phyloP scores from a whole-genome alignment of 2,113 vertebrate species.

The Xiphorhynchus elegans region DNA sequence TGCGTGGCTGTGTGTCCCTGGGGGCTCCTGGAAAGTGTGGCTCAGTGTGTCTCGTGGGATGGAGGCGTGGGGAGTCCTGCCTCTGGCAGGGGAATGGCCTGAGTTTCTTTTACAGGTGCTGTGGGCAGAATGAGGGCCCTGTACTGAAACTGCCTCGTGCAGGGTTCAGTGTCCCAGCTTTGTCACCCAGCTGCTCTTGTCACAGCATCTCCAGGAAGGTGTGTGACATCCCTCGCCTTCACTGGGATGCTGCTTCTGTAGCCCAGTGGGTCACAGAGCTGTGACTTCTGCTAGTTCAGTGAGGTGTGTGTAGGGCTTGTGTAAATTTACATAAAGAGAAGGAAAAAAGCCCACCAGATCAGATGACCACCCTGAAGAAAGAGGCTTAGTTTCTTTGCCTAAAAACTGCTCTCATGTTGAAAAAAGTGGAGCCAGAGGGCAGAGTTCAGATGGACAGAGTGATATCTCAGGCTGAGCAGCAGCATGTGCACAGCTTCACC shows the following conservation, averaged over 20 bases:
- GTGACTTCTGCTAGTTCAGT: not conserved
- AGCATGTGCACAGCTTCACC: not conserved
- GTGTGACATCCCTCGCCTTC: rapidly evolving
- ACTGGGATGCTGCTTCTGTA: rapidly evolving
- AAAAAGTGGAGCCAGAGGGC: not conserved
- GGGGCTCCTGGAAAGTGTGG: rapidly evolving
- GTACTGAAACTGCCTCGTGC: not conserved
- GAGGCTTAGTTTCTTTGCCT: not conserved
- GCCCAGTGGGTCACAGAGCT: not conserved
- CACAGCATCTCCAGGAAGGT: not conserved
- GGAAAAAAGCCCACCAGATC: not conserved
- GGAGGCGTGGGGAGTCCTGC: not conserved
- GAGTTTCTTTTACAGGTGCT: not conserved
- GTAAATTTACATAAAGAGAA: not conserved
- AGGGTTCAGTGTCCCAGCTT: not conserved
- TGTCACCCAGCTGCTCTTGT: not conserved
- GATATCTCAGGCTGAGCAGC: not conserved
- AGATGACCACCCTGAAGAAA: not conserved
- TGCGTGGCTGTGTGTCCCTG: rapidly evolving
- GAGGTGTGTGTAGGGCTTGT: not conserved
- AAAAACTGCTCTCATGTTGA: not conserved
- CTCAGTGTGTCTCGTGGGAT: rapidly evolving
- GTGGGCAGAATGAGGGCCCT: rapidly evolving
- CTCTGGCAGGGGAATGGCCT: rapidly evolving
- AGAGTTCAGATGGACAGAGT: not conserved